Evolutionary conservation across 2,797 vertebrate species (phyloP).

Genomic region (Iguana delicatissima): DNA sequence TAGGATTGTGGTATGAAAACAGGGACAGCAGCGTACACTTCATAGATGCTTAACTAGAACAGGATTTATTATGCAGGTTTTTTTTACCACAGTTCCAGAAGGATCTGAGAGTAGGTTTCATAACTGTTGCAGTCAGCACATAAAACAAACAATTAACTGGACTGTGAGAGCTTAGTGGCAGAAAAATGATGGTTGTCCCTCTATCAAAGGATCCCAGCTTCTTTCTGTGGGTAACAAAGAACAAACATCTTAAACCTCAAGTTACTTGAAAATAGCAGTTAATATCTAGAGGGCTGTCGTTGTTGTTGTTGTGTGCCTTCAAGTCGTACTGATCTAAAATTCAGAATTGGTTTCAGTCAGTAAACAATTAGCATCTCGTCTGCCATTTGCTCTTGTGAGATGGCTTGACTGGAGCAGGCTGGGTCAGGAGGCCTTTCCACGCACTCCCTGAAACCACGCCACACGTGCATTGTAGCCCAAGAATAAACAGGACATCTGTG

Average conservation of each 20-base stretch:
- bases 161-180: not conserved
- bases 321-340: not conserved
- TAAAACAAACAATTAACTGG: not conserved
- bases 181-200: not conserved
- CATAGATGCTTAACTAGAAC: not conserved
- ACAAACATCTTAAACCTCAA: not conserved
- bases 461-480: not conserved
- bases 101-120: not conserved
- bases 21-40: not conserved
- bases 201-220: not conserved
- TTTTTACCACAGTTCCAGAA: slow-evolving; percentile 1
- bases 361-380: not conserved
- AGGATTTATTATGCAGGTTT: slow-evolving; percentile 12
- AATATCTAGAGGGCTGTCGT: not conserved
- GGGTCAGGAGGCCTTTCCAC: not conserved
- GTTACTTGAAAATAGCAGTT: not conserved
- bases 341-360: not conserved
- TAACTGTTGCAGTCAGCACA: not conserved
- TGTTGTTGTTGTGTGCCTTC: too few species aligned
- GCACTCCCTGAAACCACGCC: not conserved
- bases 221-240: not conserved
- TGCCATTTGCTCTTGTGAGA: not conserved
- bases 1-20: not conserved
- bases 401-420: not conserved
- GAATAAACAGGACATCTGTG: not conserved